Evolutionary conservation across 2,113 vertebrate genomes (phyloP).

Genomic region (Pseudolaguvia tuberculata): DNA sequence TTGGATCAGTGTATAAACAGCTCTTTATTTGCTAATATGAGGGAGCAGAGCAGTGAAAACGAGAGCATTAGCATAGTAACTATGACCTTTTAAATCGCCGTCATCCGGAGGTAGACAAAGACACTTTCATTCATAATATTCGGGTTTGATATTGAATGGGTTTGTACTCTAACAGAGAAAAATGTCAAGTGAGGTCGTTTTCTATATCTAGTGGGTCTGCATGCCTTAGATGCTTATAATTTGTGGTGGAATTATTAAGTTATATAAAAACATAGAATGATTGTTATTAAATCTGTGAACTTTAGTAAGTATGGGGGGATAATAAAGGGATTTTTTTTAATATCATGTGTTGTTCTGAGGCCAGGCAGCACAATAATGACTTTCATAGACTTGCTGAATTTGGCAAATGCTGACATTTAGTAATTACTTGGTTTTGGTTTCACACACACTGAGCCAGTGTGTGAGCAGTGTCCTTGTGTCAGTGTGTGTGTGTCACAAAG

Average conservation of each 20-base stretch:
- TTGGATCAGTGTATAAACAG: background rate
- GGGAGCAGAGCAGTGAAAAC: background rate
- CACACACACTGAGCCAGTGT: constrained; percentile 36
- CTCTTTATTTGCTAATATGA: constrained; percentile 7
- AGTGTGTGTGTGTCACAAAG: constrained; percentile 16
- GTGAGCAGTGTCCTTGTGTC: constrained; percentile 30
- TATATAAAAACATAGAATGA: background rate
- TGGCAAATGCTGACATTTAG: constrained; percentile 35
- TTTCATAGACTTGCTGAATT: constrained; percentile 42
- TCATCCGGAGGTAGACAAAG: background rate
- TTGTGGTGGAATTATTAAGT: background rate
- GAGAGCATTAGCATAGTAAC: background rate
- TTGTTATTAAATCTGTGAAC: background rate
- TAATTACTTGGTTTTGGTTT: constrained; percentile 39
- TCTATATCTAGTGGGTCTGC: background rate
- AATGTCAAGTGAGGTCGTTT: background rate
- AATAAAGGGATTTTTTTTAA: background rate
- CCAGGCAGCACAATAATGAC: constrained; percentile 31
- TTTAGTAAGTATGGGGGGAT: background rate
- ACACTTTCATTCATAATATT: constrained; percentile 3
- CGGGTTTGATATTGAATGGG: background rate
- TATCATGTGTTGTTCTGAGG: constrained; percentile 1
- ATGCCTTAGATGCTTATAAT: background rate
- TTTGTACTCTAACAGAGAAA: background rate
- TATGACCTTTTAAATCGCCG: background rate